Percentiles rank a stretch among this genome's conserved stretches.
Conservation (phyloP, 64 coral and sea anemone genomes). For the Orbicella faveolata region DNA sequence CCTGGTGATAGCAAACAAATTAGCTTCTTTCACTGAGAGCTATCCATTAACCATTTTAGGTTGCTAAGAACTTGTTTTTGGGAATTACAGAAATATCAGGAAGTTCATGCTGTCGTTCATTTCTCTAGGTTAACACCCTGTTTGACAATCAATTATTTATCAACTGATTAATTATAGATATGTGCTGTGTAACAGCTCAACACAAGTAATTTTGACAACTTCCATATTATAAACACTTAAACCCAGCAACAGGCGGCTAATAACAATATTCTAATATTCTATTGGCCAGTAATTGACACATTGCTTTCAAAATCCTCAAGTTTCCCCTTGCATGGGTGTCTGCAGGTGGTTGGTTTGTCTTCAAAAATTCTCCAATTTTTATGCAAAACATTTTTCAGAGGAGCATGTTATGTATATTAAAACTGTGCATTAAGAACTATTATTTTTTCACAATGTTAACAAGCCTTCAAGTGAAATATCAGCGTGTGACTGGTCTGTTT, state of each 20-base stretch:
- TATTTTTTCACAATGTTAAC: background rate
- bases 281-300: background rate
- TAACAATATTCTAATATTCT: background rate
- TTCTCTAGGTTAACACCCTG: conserved; percentile 4
- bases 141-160: conserved; percentile 21
- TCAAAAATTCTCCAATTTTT: background rate
- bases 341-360: conserved; percentile 7
- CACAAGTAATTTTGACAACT: no score
- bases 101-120: background rate
- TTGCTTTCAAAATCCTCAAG: no score
- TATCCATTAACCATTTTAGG: background rate
- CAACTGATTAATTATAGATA: background rate
- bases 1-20: no score
- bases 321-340: background rate
- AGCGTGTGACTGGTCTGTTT: background rate
- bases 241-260: background rate
- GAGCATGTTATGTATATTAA: background rate
- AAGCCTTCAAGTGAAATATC: background rate
- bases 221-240: background rate
- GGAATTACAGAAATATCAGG: background rate
- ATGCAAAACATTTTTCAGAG: background rate
- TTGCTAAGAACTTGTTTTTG: background rate
- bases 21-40: no score
- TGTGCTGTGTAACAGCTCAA: background rate
- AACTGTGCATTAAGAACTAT: background rate